These are phyloP conservation scores for Meta bourneti DNA, from an alignment of 2,888 invertebrate species.

Conservation along the genomic window DNA sequence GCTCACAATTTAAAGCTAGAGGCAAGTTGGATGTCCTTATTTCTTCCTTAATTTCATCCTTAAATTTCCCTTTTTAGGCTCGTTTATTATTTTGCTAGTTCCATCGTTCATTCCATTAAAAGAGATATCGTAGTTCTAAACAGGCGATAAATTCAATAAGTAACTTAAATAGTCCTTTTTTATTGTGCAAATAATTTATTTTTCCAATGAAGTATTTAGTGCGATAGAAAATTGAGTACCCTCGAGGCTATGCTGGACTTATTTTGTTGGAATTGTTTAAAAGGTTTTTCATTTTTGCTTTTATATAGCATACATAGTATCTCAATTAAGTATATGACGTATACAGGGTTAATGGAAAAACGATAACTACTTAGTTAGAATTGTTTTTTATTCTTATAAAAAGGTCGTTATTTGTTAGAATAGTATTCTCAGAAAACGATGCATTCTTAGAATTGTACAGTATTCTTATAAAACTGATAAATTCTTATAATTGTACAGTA, in stretches of 20 bases:
- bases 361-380: too few species aligned
- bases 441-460: too few species aligned
- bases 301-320: not conserved
- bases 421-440: too few species aligned
- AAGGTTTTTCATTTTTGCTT: not conserved
- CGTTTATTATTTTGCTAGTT: not conserved
- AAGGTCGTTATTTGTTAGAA: too few species aligned
- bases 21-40: not conserved
- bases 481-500: too few species aligned
- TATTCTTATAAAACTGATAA: too few species aligned
- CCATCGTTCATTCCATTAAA: not conserved
- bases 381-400: too few species aligned
- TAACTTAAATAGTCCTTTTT: not conserved
- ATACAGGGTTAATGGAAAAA: not conserved
- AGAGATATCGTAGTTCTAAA: not conserved
- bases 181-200: not conserved
- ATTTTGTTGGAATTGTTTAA: not conserved
- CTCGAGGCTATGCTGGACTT: not conserved
- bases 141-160: not conserved
- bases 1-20: not conserved
- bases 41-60: not conserved
- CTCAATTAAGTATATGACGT: not conserved
- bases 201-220: not conserved
- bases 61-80: not conserved
- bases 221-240: not conserved